These are phyloP conservation scores for Coregonus suidteri DNA, from an alignment of 2,797 vertebrate species.

Conservation along the genomic window DNA sequence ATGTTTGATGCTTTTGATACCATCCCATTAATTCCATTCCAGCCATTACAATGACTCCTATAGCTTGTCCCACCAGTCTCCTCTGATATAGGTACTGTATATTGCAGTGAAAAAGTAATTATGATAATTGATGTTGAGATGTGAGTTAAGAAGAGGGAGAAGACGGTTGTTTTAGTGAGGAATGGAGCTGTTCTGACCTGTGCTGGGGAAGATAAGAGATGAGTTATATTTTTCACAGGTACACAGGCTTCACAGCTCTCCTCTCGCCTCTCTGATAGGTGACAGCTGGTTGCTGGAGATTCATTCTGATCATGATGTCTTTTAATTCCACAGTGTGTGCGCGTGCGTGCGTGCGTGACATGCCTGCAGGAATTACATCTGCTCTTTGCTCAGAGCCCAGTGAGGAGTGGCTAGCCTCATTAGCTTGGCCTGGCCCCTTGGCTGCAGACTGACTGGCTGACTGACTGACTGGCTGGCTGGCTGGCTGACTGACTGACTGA, in stretches of 20 bases:
- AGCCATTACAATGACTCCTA: too few species aligned
- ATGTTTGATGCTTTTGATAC: too few species aligned
- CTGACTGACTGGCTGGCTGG: too few species aligned
- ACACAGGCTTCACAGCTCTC: background rate
- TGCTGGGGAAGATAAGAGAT: background rate
- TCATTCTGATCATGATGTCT: too few species aligned
- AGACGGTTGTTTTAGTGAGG: slow-evolving; percentile 23
- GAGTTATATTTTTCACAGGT: background rate
- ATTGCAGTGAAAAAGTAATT: background rate
- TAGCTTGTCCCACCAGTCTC: too few species aligned
- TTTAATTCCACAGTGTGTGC: background rate
- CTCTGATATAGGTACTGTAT: background rate
- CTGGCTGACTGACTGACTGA: too few species aligned
- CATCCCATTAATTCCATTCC: too few species aligned
- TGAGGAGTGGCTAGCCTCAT: background rate
- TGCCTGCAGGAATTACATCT: background rate
- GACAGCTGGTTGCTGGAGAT: too few species aligned
- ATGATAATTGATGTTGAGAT: background rate
- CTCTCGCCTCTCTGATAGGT: background rate
- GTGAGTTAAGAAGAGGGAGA: background rate
- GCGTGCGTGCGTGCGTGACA: background rate
- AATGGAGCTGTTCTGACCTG: slow-evolving; percentile 34
- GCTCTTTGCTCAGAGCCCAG: background rate
- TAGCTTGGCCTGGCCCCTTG: background rate
- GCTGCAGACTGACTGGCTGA: background rate